Base-by-base conservation (phyloP, 1,140 invertebrate genomes). In the Orchesella cincta region DNA sequence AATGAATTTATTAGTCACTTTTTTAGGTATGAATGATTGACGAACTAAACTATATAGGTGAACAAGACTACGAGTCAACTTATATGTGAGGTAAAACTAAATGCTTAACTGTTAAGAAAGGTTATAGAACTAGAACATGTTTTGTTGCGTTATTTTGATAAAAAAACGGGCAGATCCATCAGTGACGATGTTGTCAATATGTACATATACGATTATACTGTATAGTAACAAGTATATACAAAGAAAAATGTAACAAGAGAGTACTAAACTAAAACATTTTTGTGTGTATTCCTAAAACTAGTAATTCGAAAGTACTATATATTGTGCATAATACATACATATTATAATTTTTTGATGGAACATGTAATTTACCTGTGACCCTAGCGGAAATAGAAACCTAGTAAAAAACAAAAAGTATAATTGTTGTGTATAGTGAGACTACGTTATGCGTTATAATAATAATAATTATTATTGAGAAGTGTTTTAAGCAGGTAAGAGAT, bases 301-400 rank as follows among this genome's bases (percentile, higher is more conserved):
- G 62, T 67, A 67, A 67, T 14, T 67, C 62, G 62, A 67, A 67
- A 67, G 33, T 31, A 33, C 12, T 67, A 14, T 57, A 57, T 57
- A 57, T 57, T 16, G 33, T 67, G 33, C n/a, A 67, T 29, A 31
- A 67, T 33, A 67, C n/a, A 67, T 67, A 67, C 1, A 67, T 67
- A 67, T 67, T 67, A 67, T 67, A 67, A 67, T 67, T 67, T 67
- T 67, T 67, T 67, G 62, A 67, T 67, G 62, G 31, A 67, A 67
- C 62, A 23, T 67, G 62, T 67, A 67, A 67, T 67, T 67, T 67
- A 67, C 62, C 62, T 67, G 62, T 67, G 62, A 67, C 62, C 62
- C 62, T 67, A 67, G 62, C 62, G 62, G 33, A 28, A 12, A 33
- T 18, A 57, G 54, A 18, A 57, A 16, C 12, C 20, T 46, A 46